Conservation (phyloP, 1,140 invertebrate genomes). For the Drosophila equinoxialis region DNA sequence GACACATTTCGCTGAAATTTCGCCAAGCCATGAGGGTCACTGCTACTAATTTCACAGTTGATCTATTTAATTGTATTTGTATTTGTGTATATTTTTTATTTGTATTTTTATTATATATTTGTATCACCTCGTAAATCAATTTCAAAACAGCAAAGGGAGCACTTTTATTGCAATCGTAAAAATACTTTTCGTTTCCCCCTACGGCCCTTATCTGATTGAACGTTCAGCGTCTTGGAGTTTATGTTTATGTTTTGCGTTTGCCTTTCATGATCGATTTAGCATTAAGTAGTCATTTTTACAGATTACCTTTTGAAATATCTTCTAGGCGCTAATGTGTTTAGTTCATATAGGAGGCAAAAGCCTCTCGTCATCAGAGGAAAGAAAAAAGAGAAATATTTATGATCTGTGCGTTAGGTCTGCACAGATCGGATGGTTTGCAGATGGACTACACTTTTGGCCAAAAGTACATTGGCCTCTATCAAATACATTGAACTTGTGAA, state of each 20-base stretch:
- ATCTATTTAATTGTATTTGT: slow-evolving; percentile 23
- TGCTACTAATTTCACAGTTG: slow-evolving; percentile 36
- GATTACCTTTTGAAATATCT: slow-evolving; percentile 20
- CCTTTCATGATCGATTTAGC: slow-evolving; percentile 65
- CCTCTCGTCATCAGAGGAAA: not conserved
- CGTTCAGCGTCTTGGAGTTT: slow-evolving; percentile 19
- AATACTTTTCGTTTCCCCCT: slow-evolving; percentile 21
- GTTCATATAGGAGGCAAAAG: slow-evolving; percentile 40
- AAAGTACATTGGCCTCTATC: slow-evolving; percentile 40
- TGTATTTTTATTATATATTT: slow-evolving; percentile 23
- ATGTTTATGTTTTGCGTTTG: slow-evolving; percentile 43
- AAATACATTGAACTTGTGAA: slow-evolving; percentile 57
- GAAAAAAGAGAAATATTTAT: slow-evolving; percentile 40
- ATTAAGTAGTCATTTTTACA: slow-evolving; percentile 42
- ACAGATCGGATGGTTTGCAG: slow-evolving; percentile 42
- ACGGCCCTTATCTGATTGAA: slow-evolving; percentile 7
- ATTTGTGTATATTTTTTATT: slow-evolving; percentile 15
- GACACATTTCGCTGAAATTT: slow-evolving; percentile 31
- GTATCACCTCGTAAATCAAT: slow-evolving; percentile 70
- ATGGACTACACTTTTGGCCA: slow-evolving; percentile 4
- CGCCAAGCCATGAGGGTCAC: slow-evolving; percentile 2
- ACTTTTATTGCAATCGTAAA: slow-evolving; percentile 65
- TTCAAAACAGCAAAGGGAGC: slow-evolving; percentile 20
- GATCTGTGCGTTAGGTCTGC: slow-evolving; percentile 12
- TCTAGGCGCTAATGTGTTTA: slow-evolving; percentile 56